Evolutionary conservation across 2,797 vertebrate genomes (phyloP), one percentile per base, ranked within the genome.

Genomic region (Mergus octosetaceus): DNA sequence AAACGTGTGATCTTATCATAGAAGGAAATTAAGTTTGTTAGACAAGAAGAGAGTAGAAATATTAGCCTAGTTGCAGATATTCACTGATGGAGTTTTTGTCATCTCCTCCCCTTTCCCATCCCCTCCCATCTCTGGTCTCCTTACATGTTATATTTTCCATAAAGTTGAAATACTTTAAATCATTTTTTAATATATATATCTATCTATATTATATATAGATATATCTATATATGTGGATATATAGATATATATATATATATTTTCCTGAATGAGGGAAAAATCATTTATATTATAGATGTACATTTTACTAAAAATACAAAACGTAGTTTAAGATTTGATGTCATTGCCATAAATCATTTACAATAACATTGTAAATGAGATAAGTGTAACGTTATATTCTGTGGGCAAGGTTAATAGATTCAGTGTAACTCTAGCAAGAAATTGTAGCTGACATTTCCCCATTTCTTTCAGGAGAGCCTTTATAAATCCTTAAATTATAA

Each of bases 381-480:
- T 96, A 97, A 97, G 76, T 94, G 76, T 92, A 96, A 94, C 89
- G 84, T 95, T 97, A 95, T 93, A 97, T 97, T 97, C 76, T 96
- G 86, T 96, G 81, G 71, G 89, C 93, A 97, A 97, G 92, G 94
- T 97, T 97, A 97, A 97, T 91, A 97, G 88, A 96, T 97, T 97
- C 97, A 96, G 73, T 92, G 87, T 91, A 97, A 94, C 82, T 97
- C 95, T 95, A 97, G 94, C 91, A 97, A 97, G 96, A 95, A 96
- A 96, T 95, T 97, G 91, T 95, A 96, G 84, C 80, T 97, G 96
- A 95, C 71, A 66, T 92, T 97, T 97, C 84, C 79, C 57, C 88
- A 85, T 97, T 97, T 97, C 94, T 96, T 97, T 96, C 91, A 90
- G 93, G 94, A 97, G 96, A 97, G 68, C 64, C 81, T 97, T 97